These are phyloP conservation scores for Siphamia tubifer DNA, from an alignment of 2,113 vertebrate genomes.

Conservation along the genomic window DNA sequence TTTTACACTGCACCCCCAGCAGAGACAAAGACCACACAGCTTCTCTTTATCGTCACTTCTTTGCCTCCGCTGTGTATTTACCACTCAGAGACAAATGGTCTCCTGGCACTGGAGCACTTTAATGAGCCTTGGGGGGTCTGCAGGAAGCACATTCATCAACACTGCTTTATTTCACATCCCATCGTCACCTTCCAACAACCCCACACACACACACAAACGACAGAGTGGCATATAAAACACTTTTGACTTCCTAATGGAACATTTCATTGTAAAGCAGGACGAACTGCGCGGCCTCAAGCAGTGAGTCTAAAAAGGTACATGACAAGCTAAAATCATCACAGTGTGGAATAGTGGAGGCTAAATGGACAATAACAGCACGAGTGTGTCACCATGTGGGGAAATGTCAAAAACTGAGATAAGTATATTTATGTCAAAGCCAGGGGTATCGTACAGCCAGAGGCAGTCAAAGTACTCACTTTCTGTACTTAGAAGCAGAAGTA, in stretches of 20 bases:
- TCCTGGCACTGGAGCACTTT: conserved; percentile 46
- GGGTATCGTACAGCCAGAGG: no score
- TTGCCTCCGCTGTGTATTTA: conserved; percentile 53
- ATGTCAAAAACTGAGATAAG: background rate
- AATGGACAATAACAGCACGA: conserved; percentile 12
- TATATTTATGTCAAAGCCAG: background rate
- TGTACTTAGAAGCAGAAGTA: no score
- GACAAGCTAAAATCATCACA: background rate
- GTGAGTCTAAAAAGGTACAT: background rate
- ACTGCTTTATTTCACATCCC: conserved; percentile 47
- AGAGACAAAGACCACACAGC: conserved; percentile 47
- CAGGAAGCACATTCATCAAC: conserved; percentile 52
- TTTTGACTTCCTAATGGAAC: conserved; percentile 32
- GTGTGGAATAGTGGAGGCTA: background rate
- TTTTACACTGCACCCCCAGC: conserved; percentile 7
- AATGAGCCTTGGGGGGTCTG: conserved; percentile 51
- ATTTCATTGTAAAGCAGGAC: conserved; percentile 22
- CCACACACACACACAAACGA: conserved; percentile 3
- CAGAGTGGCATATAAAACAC: background rate
- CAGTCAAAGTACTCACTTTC: no score
- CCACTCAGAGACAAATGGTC: conserved; percentile 59
- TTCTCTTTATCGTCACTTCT: conserved; percentile 14
- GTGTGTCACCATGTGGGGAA: background rate
- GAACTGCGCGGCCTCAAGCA: background rate
- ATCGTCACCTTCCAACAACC: background rate